Conservation (phyloP, 2,113 vertebrate species). For the Furnarius figulus region DNA sequence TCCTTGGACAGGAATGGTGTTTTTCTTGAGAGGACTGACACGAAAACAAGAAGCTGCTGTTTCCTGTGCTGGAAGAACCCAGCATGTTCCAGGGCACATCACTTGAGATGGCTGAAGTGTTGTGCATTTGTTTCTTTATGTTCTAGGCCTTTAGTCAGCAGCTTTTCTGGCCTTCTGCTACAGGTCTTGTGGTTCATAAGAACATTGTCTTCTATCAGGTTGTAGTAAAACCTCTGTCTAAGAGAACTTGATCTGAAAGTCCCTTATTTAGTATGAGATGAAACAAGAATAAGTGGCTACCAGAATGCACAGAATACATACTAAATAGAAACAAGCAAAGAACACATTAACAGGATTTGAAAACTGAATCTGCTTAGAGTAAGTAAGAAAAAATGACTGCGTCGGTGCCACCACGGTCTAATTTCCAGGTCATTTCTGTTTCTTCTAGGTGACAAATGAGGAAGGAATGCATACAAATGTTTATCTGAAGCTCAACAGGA, state of each 20-base stretch:
- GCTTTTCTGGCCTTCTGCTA: background rate
- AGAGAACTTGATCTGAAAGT: background rate
- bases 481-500: background rate
- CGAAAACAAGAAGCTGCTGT: background rate
- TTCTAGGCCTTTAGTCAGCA: background rate
- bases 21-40: background rate
- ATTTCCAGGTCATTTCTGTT: background rate
- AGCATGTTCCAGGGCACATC: background rate
- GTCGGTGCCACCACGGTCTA: background rate
- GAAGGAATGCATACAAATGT: background rate
- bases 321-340: background rate
- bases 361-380: background rate
- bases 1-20: background rate
- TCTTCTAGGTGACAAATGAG: background rate
- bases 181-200: background rate
- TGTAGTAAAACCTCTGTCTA: background rate
- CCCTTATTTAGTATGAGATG: background rate
- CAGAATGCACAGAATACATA: background rate
- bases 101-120: background rate
- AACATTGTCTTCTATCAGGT: background rate
- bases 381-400: background rate
- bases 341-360: background rate
- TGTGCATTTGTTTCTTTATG: background rate
- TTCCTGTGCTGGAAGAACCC: slow-evolving; percentile 5
- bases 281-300: background rate